These are phyloP conservation scores for Formica selysi DNA, from an alignment of 1,140 invertebrate genomes.

Conservation along the genomic window DNA sequence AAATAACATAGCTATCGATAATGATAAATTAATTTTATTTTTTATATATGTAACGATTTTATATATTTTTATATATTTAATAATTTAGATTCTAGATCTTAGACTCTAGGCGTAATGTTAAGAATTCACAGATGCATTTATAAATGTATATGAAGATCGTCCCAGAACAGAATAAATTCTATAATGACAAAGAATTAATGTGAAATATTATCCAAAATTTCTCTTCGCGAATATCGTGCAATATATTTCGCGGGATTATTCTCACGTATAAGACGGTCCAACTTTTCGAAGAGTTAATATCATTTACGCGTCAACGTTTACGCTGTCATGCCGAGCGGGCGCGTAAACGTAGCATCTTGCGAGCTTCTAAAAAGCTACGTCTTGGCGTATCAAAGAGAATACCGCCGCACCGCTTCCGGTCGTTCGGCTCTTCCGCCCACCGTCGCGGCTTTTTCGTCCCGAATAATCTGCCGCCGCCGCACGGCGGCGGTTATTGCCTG, in stretches of 20 bases:
- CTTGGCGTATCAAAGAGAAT: constrained; percentile 61
- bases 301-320: constrained; percentile 43
- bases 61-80: too few relatives aligned
- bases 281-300: constrained; percentile 51
- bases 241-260: constrained; percentile 9
- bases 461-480: constrained; percentile 67
- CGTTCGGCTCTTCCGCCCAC: constrained; percentile 75
- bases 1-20: neutral
- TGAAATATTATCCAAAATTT: neutral
- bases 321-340: neutral
- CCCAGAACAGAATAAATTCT: neutral
- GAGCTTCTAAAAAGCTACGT: constrained; percentile 69
- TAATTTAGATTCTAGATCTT: neutral
- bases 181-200: neutral
- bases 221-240: neutral
- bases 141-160: neutral
- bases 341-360: constrained; percentile 54
- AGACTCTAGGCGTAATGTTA: neutral
- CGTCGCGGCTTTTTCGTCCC: constrained; percentile 71
- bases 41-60: too few relatives aligned
- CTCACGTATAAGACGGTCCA: constrained; percentile 23
- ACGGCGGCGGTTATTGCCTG: constrained; percentile 57
- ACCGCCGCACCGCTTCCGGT: constrained; percentile 77
- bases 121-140: neutral
- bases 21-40: neutral